Evolutionary conservation across 2,113 vertebrate genomes (phyloP).

Genomic region (Chroicocephalus ridibundus): DNA sequence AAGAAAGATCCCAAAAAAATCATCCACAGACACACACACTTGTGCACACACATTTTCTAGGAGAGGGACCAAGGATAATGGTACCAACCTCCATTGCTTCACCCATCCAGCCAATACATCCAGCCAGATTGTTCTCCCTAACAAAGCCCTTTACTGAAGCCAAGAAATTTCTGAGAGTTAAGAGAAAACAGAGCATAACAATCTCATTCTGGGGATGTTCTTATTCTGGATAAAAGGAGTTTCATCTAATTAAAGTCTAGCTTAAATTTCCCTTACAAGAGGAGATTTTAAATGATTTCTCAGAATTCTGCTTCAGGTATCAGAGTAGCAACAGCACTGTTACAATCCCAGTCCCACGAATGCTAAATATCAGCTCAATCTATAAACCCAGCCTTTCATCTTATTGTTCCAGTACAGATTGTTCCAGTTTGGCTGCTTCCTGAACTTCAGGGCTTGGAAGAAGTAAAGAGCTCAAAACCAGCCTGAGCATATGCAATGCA

Average conservation of each 20-base stretch:
- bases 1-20: background rate
- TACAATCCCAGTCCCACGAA: background rate
- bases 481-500: background rate
- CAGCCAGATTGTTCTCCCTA: background rate
- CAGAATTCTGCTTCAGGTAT: background rate
- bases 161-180: background rate
- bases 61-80: background rate
- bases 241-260: background rate
- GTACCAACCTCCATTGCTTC: background rate
- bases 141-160: background rate
- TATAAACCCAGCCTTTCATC: background rate
- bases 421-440: background rate
- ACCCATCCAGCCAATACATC: background rate
- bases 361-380: background rate
- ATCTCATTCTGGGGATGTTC: background rate
- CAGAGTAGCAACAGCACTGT: background rate
- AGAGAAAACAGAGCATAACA: background rate
- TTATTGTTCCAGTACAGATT: background rate
- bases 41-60: background rate
- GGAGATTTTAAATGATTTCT: background rate
- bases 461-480: background rate
- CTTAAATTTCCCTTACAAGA: background rate
- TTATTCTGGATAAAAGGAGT: background rate
- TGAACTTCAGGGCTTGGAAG: background rate
- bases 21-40: background rate